These are phyloP conservation scores for Python bivittatus DNA, from an alignment of 2,113 vertebrate genomes.

Conservation along the genomic window DNA sequence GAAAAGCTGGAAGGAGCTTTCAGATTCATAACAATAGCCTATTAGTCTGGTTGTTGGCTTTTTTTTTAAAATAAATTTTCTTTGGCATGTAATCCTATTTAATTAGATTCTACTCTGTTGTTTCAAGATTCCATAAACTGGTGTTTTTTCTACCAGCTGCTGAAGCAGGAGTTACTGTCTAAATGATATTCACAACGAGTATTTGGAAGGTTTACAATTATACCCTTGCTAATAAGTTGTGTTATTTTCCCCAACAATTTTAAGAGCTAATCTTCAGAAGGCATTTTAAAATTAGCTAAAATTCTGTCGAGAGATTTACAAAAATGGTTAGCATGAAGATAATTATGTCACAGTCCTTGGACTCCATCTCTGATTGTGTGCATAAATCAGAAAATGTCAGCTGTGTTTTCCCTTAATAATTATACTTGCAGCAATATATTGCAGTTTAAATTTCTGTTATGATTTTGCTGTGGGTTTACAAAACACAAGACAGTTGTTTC, in stretches of 20 bases:
- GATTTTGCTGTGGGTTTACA: slow-evolving; percentile 71
- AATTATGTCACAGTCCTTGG: slow-evolving; percentile 84
- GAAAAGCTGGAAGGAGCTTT: slow-evolving; percentile 67
- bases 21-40: slow-evolving; percentile 76
- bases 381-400: slow-evolving; percentile 84
- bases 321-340: slow-evolving; percentile 84
- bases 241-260: slow-evolving; percentile 84
- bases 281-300: slow-evolving; percentile 86
- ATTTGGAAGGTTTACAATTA: slow-evolving; percentile 85
- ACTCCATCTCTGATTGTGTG: slow-evolving; percentile 82
- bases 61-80: slow-evolving; percentile 85
- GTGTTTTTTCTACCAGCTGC: slow-evolving; percentile 82
- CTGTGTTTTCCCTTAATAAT: slow-evolving; percentile 83
- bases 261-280: slow-evolving; percentile 82
- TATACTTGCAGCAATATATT: slow-evolving; percentile 76
- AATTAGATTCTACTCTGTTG: slow-evolving; percentile 86
- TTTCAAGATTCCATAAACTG: slow-evolving; percentile 84
- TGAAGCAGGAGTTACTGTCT: slow-evolving; percentile 80
- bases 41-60: slow-evolving; percentile 68
- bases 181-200: slow-evolving; percentile 84
- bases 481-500: slow-evolving; percentile 69
- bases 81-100: slow-evolving; percentile 83
- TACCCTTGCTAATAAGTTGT: slow-evolving; percentile 86
- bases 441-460: slow-evolving; percentile 73
- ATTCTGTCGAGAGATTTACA: slow-evolving; percentile 84